Base-by-base conservation (phyloP, 2,888 invertebrate genomes). In the Scelioninae gen. 1 region DNA sequence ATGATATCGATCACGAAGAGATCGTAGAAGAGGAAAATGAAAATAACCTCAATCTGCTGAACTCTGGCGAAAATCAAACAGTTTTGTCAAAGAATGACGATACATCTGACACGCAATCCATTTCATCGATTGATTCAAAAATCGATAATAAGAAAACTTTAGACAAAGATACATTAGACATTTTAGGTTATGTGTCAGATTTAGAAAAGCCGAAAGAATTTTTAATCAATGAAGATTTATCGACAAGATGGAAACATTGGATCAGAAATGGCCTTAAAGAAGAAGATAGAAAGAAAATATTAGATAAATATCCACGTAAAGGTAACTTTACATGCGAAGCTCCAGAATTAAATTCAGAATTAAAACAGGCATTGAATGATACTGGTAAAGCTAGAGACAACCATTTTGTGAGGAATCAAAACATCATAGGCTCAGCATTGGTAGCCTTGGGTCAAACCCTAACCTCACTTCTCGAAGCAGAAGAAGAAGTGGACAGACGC, bases 1-100 rank as follows among this genome's bases (percentile, higher is more conserved):
- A 8, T 56, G 56, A 56, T 38, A 56, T 56, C 56, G 56, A 56
- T 38, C 56, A 56, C 56, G 56, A 56, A 15, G 56, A 56, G 56
- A 16, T 32, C 47, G 13, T 34, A 23, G 23, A 23, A 4, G 23
- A 23, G 23, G 23, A 23, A 23, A 23, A 23, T 2, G 23, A 23
- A 23, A 23, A 23, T 23, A 23, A 23, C 23, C 23, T 23, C 23
- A 23, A 23, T 23, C 4, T 23, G 4, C 4, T 23, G 23, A 23
- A 23, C 23, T 23, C 23, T 23, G 23, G 23, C 23, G 23, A 23
- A 23, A 23, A 1, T 2, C 23, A 23, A 4, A 4, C 23, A 4
- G 23, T 23, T 23, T 23, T 4, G 23, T 2, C 23, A 23, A 23
- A 23, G 4, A 4, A 4, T 1, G 23, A 23, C 23, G 23, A 23